Evolutionary conservation across 2,888 invertebrate species (phyloP).

Genomic region (Orthonevra nobilis): DNA sequence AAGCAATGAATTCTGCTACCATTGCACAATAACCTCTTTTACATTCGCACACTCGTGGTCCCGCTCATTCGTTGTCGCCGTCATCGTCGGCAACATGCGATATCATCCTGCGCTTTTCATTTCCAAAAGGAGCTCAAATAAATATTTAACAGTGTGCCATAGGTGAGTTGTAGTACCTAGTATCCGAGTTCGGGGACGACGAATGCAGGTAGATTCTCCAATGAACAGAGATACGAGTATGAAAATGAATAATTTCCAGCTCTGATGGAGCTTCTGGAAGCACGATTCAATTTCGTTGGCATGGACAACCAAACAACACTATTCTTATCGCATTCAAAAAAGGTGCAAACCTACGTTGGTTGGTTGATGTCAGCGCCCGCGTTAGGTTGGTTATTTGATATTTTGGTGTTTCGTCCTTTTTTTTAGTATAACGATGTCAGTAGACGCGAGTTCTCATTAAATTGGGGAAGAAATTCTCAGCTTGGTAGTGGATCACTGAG

Average conservation of each 20-base stretch:
- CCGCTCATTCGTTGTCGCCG: conserved; percentile 7
- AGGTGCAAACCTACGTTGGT: no score
- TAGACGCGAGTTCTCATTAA: conserved; percentile 35
- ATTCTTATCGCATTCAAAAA: conserved; percentile 19
- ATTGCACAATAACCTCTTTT: conserved; percentile 18
- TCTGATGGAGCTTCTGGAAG: conserved; percentile 32
- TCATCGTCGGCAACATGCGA: conserved; percentile 28
- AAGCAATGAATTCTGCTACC: not conserved
- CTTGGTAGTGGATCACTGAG: conserved; percentile 46
- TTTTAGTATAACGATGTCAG: not conserved
- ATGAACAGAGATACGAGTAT: conserved; percentile 36
- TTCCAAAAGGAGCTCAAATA: conserved; percentile 60
- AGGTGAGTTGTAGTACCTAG: conserved; percentile 2
- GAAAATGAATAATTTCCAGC: conserved; percentile 57
- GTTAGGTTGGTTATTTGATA: conserved; percentile 18
- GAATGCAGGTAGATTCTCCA: conserved; percentile 14
- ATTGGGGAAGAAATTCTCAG: conserved; percentile 22
- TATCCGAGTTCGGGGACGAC: not conserved
- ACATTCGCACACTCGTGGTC: not conserved
- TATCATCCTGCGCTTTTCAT: conserved; percentile 44
- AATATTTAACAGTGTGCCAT: conserved; percentile 63
- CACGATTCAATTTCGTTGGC: conserved; percentile 12
- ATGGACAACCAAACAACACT: conserved; percentile 11
- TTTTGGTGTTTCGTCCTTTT: not conserved
- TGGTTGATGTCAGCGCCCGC: not conserved